Base-by-base conservation (phyloP, 2,888 invertebrate species). In the Tipula vernalis region DNA sequence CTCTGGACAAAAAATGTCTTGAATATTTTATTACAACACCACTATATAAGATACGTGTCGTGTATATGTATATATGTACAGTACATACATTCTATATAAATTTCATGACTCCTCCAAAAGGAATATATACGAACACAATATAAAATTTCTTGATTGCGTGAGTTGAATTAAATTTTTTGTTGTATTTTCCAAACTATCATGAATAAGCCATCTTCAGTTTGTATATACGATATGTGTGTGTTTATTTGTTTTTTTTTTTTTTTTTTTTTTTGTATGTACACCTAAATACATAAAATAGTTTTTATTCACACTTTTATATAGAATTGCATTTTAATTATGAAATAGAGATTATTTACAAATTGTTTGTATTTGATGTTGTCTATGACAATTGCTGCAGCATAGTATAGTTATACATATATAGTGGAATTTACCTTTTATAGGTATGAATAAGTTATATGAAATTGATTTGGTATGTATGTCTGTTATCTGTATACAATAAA, bases 201-300 rank as follows among this genome's bases (percentile, higher is more conserved):
- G 71, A 71, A 71, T 71, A 71, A 71, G 71, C 71, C 71, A 71
- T 71, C 71, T 71, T 71, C 71, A 71, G 71, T 71, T 51, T 71
- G 71, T 71, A 5, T 71, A 28, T 71, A 28, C 28, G 28, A 10
- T 28, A 4, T 71, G 15, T 6, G n/a, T 12, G 44, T 44, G 12
- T 44, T 3, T 42, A 42, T 42, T 42, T 42, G 2, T 13, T 47
- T 47, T 47, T 47, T 47, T n/a, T 2, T 44, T 44, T 44, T 44
- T 1, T 51, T 51, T 51, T 51, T 71, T 28, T 71, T 71, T 28
- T 71, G 10, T 15, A 28, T 71, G 71, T 71, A 71, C 71, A 71
- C 71, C 71, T 71, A 71, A 71, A 71, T 71, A 71, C 71, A 71
- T 71, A 71, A 71, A 71, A 71, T 71, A 71, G 28, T 71, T 71